These are phyloP conservation scores for Origma solitaria DNA, from an alignment of 2,113 vertebrate species.

Conservation along the genomic window DNA sequence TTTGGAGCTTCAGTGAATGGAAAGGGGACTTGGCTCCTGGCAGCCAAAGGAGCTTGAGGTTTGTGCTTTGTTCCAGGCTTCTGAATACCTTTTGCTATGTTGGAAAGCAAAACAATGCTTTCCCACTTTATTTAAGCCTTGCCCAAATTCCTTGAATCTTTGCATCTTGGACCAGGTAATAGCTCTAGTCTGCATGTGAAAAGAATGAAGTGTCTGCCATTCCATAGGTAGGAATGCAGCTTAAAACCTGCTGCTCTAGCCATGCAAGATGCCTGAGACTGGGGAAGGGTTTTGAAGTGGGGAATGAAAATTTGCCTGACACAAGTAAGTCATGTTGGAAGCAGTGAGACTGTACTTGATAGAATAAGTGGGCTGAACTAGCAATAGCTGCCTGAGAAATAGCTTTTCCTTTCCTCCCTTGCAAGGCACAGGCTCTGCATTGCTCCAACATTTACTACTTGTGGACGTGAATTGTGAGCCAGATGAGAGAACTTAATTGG, in stretches of 20 bases:
- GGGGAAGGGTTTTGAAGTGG: neutral
- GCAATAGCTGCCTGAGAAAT: neutral
- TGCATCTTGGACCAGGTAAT: slow-evolving; percentile 21
- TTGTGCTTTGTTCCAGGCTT: neutral
- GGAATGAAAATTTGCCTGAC: neutral
- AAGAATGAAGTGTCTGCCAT: neutral
- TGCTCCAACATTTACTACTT: neutral
- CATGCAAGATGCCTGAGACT: neutral
- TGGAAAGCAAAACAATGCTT: neutral
- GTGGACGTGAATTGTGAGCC: neutral
- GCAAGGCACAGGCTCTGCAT: neutral
- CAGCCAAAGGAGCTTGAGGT: neutral
- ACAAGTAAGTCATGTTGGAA: neutral
- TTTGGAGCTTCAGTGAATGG: neutral
- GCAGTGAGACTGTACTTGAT: neutral
- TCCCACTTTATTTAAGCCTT: slow-evolving; percentile 2
- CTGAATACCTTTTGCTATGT: neutral
- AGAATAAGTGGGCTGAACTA: neutral
- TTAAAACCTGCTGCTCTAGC: neutral
- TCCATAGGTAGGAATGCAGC: neutral
- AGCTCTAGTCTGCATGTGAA: slow-evolving; percentile 28
- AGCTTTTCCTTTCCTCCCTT: neutral
- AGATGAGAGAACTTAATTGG: neutral
- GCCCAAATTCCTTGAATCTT: slow-evolving; percentile 45
- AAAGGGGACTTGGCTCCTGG: neutral